phyloP scores from a whole-genome alignment of 2,888 invertebrate genomes.

The Nemoura dubitans region DNA sequence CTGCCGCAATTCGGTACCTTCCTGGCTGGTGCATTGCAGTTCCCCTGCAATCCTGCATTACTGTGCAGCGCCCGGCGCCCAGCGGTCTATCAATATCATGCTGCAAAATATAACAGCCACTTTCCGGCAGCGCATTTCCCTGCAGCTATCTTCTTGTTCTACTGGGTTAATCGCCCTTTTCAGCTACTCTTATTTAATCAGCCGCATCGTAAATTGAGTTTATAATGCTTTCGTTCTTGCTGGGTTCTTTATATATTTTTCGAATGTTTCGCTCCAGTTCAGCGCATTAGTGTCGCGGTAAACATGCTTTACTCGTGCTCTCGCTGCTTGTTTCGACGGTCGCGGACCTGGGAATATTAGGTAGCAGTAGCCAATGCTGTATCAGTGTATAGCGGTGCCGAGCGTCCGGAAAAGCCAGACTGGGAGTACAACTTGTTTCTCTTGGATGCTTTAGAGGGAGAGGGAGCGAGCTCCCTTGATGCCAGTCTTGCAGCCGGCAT shows the following conservation, averaged over 20 bases:
- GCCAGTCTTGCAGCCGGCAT: not conserved
- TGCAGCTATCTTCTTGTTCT: not conserved
- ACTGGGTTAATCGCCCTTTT: not conserved
- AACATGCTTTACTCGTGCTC: not conserved
- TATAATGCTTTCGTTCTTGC: not conserved
- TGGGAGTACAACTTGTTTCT: not conserved
- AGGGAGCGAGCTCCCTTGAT: not conserved
- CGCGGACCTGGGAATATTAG: no score
- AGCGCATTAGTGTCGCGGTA: not conserved
- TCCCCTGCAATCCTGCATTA: not conserved
- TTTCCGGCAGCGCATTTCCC: not conserved
- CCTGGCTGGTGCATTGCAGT: not conserved
- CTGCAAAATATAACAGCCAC: not conserved
- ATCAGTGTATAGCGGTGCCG: no score
- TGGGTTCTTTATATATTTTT: not conserved
- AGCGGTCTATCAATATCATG: not conserved
- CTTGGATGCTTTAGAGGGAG: not conserved
- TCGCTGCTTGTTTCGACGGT: not conserved
- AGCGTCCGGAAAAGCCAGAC: not conserved
- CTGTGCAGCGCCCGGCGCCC: no score
- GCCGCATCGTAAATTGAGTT: not conserved
- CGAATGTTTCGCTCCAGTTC: not conserved
- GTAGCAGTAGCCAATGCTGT: no score
- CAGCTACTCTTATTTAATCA: conserved; percentile 4
- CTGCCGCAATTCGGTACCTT: not conserved